Evolutionary conservation across 1,140 invertebrate genomes (phyloP).

Genomic region (Microplitis mediator): DNA sequence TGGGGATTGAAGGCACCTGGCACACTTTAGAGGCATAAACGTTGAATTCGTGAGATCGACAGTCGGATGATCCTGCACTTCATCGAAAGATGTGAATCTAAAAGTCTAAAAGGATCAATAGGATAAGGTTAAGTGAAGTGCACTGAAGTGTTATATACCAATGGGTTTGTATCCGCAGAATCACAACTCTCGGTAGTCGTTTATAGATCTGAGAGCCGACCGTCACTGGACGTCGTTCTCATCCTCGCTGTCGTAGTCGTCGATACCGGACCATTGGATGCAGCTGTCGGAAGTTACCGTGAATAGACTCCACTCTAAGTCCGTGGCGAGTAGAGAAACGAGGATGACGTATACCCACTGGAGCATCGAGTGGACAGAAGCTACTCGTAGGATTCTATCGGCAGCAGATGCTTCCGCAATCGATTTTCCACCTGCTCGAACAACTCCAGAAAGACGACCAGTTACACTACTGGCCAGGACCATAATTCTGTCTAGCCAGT

Average conservation of each 20-base stretch:
- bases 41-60: background rate
- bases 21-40: background rate
- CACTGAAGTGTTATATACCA: background rate
- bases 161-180: slow-evolving; percentile 3
- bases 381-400: slow-evolving; percentile 23
- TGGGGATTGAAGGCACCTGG: background rate
- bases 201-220: background rate
- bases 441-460: slow-evolving; percentile 1
- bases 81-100: background rate
- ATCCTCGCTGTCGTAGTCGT: background rate
- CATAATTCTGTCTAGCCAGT: too few relatives aligned
- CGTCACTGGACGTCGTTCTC: background rate
- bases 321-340: background rate
- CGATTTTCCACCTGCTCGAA: slow-evolving; percentile 25
- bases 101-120: slow-evolving; percentile 9
- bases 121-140: background rate
- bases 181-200: background rate
- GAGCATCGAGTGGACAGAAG: slow-evolving; percentile 16
- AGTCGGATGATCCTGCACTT: slow-evolving; percentile 9
- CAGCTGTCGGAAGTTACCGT: slow-evolving; percentile 41
- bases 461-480: background rate
- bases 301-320: slow-evolving; percentile 31
- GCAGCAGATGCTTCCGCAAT: slow-evolving; percentile 41
- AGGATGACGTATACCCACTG: slow-evolving; percentile 15
- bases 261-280: slow-evolving; percentile 35